Base-by-base conservation (phyloP, 2,113 vertebrate genomes). In the Enhydra lutris region DNA sequence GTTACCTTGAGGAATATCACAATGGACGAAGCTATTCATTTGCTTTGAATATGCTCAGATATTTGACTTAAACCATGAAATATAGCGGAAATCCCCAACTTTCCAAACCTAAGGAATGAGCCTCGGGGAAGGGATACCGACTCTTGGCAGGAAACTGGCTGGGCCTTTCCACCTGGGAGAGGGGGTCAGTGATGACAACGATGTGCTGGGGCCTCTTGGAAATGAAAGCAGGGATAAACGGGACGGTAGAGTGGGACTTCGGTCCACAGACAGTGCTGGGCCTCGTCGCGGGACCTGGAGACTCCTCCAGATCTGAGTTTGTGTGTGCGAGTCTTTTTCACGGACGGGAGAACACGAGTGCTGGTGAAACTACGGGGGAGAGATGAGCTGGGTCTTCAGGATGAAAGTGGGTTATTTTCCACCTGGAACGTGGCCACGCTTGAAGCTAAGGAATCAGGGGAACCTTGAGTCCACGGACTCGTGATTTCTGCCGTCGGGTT, bases 21-120 rank as follows among this genome's bases (percentile, higher is more conserved):
- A 23, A 29, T 7, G 14, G 24, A 12, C 7, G 0, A n/a, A 26
- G 61, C 61, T 4, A 7, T 18, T 47, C 2, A 0, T 10, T 61
- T 47, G 34, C 14, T 80, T 50, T 39, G 81, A 31, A 13, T 4
- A 17, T 24, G 26, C 73, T 34, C 55, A 50, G 39, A 2, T 34
- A 20, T 71, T 57, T 31, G 47, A 80, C 61, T 61, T 26, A 61
- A 67, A 61, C 50, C 50, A 17, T 13, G 34, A 29, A 34, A 50
- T 0, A 0, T 39, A 42, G 61, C 67, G 69, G 87, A 50, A 67
- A 79, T 1, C 24, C 34, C 79, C 13, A 10, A 29, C 81, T 39
- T 39, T 50, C 81, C 73, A 67, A 45, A 55, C 7, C 15, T 29
- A 6, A 47, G 34, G 34, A 39, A 63, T 0, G 11, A 55, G 81